Conservation (phyloP, 2,113 vertebrate species). For the Alexandromys fortis region DNA sequence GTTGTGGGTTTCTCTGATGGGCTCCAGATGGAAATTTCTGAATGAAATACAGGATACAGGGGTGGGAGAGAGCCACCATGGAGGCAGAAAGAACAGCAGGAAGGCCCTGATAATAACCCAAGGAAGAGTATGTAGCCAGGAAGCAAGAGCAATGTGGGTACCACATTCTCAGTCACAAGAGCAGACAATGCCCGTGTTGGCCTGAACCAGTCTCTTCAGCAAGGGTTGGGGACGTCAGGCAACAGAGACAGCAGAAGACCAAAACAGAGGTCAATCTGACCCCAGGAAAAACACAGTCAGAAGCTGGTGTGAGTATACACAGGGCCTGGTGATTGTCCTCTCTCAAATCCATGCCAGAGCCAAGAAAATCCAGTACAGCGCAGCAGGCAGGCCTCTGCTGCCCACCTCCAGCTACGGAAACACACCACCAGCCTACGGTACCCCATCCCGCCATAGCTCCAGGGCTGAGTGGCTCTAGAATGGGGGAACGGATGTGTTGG, state of each 20-base stretch:
- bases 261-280: conserved; percentile 24
- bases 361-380: conserved; percentile 78
- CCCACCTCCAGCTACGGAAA: conserved; percentile 81
- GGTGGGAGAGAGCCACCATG: background rate
- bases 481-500: background rate
- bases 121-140: background rate
- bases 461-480: background rate
- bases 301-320: conserved; percentile 6
- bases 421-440: background rate
- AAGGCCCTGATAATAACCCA: conserved; percentile 29
- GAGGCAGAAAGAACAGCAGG: background rate
- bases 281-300: background rate
- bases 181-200: background rate
- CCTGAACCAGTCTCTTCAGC: background rate
- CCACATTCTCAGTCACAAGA: background rate
- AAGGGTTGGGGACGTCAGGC: conserved; percentile 24
- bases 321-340: conserved; percentile 52
- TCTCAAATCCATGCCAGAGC: conserved; percentile 61
- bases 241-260: background rate
- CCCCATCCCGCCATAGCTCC: background rate
- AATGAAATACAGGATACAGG: conserved; percentile 43
- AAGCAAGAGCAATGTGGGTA: background rate
- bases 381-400: conserved; percentile 63
- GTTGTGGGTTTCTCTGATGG: background rate
- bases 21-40: conserved; percentile 2